Percentiles rank a stretch among this genome's conserved stretches.
Conservation (phyloP, 2,113 vertebrate species). For the Actenoides hombroni region DNA sequence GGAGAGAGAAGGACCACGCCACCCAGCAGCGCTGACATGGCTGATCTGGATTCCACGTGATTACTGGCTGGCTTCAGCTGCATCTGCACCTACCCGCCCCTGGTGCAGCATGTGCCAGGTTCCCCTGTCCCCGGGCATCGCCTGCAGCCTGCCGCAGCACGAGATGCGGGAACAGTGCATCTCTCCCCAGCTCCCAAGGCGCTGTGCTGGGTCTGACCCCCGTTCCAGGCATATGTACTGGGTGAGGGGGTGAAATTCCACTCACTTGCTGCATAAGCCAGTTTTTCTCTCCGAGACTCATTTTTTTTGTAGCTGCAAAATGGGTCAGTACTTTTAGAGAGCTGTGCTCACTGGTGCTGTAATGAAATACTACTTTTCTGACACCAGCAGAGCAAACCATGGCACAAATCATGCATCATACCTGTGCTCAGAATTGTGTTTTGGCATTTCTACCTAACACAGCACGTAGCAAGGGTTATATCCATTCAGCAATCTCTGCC, state of each 20-base stretch:
- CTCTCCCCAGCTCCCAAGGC: neutral
- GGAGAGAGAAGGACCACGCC: neutral
- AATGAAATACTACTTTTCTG: neutral
- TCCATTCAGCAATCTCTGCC: neutral
- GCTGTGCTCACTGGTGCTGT: rapidly evolving
- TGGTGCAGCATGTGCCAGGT: rapidly evolving
- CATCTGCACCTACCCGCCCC: neutral
- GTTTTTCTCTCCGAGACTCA: neutral
- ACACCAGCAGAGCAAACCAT: neutral
- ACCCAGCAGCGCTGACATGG: neutral
- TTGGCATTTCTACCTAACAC: neutral
- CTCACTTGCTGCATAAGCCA: neutral
- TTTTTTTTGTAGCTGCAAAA: neutral
- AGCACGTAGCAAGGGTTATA: rapidly evolving
- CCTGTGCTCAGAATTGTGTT: neutral
- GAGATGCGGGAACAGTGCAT: neutral
- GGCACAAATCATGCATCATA: neutral
- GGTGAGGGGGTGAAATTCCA: neutral
- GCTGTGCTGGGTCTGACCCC: neutral
- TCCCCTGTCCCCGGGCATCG: rapidly evolving
- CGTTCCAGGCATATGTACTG: rapidly evolving
- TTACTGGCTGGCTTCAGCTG: neutral
- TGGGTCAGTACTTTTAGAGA: neutral
- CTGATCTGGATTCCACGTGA: neutral
- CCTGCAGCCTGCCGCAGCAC: rapidly evolving